These are phyloP conservation scores for Xestobium rufovillosum DNA, from an alignment of 2,888 invertebrate genomes.

Conservation along the genomic window DNA sequence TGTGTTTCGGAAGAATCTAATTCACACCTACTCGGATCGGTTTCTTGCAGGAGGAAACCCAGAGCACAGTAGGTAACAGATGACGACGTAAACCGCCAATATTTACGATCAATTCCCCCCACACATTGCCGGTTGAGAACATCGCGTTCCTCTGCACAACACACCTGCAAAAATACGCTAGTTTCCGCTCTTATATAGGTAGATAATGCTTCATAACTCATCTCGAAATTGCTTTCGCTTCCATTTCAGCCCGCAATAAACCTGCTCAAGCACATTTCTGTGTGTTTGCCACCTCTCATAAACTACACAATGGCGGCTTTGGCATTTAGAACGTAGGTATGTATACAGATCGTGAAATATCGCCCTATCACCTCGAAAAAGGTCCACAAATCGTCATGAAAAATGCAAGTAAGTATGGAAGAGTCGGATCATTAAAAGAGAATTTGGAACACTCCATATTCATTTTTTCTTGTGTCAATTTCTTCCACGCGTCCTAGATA, in stretches of 20 bases:
- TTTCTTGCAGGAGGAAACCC: background rate
- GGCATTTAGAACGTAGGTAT: slow-evolving; percentile 25
- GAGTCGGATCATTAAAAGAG: too few species aligned
- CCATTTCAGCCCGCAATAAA: slow-evolving; percentile 43
- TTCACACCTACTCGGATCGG: slow-evolving; percentile 1
- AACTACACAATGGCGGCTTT: slow-evolving; percentile 31
- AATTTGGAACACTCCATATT: too few species aligned
- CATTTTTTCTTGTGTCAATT: too few species aligned
- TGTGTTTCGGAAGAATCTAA: background rate
- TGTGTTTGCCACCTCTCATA: slow-evolving; percentile 35
- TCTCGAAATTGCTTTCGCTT: slow-evolving; percentile 43
- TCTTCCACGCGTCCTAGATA: too few species aligned
- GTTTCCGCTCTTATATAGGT: slow-evolving; percentile 42
- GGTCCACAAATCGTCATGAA: too few species aligned
- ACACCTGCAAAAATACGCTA: slow-evolving; percentile 44
- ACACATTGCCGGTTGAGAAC: slow-evolving; percentile 30
- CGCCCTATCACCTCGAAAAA: slow-evolving; percentile 11
- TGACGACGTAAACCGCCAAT: slow-evolving; percentile 43
- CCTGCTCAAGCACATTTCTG: slow-evolving; percentile 36
- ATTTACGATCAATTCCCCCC: slow-evolving; percentile 43
- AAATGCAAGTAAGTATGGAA: too few species aligned
- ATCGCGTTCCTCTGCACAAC: slow-evolving; percentile 34
- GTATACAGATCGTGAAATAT: slow-evolving; percentile 17
- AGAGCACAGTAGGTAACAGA: slow-evolving; percentile 39
- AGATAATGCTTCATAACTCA: slow-evolving; percentile 45